Percentiles rank a stretch among this genome's conserved stretches.
phyloP scores from a whole-genome alignment of 2,888 invertebrate genomes.

The Stenichneumon culpator region DNA sequence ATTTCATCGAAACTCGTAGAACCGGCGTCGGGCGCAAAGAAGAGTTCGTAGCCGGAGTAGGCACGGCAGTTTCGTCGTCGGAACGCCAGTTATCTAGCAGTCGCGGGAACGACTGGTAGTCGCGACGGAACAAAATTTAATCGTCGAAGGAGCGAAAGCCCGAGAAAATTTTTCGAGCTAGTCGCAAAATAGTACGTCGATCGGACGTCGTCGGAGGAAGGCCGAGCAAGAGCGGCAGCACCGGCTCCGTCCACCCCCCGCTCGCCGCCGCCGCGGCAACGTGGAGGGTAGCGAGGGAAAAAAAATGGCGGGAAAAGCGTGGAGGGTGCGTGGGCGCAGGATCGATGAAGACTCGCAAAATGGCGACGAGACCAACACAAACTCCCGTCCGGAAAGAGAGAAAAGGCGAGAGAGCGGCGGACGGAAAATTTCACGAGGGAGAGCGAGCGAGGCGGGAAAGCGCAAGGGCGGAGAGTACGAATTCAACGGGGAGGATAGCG shows the following conservation, averaged over 20 bases:
- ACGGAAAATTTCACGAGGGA: slow-evolving; percentile 26
- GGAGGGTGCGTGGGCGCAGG: slow-evolving; percentile 80
- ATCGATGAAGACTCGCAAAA: slow-evolving; percentile 82
- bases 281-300: slow-evolving; percentile 59
- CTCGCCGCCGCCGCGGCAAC: slow-evolving; percentile 24
- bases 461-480: slow-evolving; percentile 46
- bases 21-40: slow-evolving; percentile 66
- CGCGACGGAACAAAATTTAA: slow-evolving; percentile 8
- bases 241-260: slow-evolving; percentile 36
- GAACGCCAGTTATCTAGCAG: slow-evolving; percentile 66
- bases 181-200: slow-evolving; percentile 26
- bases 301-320: slow-evolving; percentile 81
- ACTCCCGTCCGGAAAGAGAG: slow-evolving; percentile 48
- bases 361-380: slow-evolving; percentile 75
- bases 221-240: slow-evolving; percentile 56
- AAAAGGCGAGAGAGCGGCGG: slow-evolving; percentile 45
- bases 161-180: too few species aligned
- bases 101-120: slow-evolving; percentile 71
- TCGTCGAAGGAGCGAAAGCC: slow-evolving; percentile 15
- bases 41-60: slow-evolving; percentile 72
- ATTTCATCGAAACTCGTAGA: slow-evolving; percentile 78
- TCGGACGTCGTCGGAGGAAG: slow-evolving; percentile 18
- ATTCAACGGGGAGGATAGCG: slow-evolving; percentile 58
- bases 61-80: slow-evolving; percentile 74
- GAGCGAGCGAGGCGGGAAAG: slow-evolving; percentile 34